Evolutionary conservation across 1,140 invertebrate species (phyloP), one percentile per base, ranked within the genome.

Genomic region (Phenacoccus solenopsis): DNA sequence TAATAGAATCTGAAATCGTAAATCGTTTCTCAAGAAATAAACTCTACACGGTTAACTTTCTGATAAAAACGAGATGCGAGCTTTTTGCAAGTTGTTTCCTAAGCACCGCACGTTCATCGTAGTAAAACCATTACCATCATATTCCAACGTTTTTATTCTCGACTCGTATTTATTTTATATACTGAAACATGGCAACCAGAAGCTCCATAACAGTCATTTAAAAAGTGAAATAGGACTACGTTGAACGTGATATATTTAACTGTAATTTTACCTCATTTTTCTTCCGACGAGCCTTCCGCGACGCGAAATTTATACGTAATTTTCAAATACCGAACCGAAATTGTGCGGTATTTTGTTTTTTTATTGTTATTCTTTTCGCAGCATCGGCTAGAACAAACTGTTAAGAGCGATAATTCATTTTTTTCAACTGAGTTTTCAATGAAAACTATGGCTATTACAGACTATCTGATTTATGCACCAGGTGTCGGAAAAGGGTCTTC

Each of bases 191-290:
- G 59, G 59, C 59, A 64, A 64, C 10, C 59, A 27, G 59, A 25
- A 64, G 59, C 59, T 64, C 59, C 59, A 64, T 64, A 64, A 64
- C 59, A 64, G 59, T 64, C 59, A 64, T 64, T 64, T 64, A 64
- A 64, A 64, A 64, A 64, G 59, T 64, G 59, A 64, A 64, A 64
- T 64, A 64, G 59, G 59, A 64, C 59, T 64, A 64, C 59, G 59
- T 64, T 64, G 59, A 25, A 64, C 59, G 59, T 64, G 59, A 64
- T 64, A 64, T 20, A 64, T 64, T 64, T 64, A 64, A 22, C 22
- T 64, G 59, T 27, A 64, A 64, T 64, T 64, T 64, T 64, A 64
- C 25, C 59, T 64, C 59, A 64, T 64, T 64, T 64, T 64, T 64
- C 59, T 64, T 64, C 30, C 30, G 13, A 13, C 30, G 5, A 32